Base-by-base conservation (phyloP, 1,140 invertebrate species). In the Bicyclus anynana region DNA sequence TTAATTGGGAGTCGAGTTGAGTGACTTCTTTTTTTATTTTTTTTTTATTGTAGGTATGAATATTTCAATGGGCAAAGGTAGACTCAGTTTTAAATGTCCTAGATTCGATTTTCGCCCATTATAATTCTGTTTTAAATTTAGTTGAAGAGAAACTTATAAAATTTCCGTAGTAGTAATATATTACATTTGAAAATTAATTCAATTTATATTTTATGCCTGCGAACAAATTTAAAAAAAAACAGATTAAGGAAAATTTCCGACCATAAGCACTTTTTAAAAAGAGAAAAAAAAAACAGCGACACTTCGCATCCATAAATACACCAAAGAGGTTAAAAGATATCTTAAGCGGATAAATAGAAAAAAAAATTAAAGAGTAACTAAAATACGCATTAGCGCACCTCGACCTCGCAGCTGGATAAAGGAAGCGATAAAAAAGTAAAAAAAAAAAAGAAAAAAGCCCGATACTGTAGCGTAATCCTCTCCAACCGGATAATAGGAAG, bases 341-440 rank as follows among this genome's bases (percentile, higher is more conserved):
- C 68, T 69, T 69, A 65, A 76, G 72, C 68, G 66, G 74, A 77
- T 76, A 71, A 73, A 47, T 29, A 3, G 17, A 40, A 40, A 40
- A 40, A 56, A 44, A 57, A 26, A 59, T 77, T n/a, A n/a, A 75
- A 77, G 76, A 72, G 65, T 72, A 71, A 74, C 65, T 77, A 69
- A 81, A 80, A 80, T 74, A 73, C 63, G 78, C 54, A 85, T 83
- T 85, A 83, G 49, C 60, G 80, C 82, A 81, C 81, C 81, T 82
- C 60, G 60, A 44, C n/a, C n/a, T n/a, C n/a, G 59, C 72, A 79
- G 69, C 77, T 83, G 82, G 80, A 71, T 68, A 73, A 72, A 74
- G 49, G 62, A 53, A 59, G 61, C 49, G 51, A 69, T 62, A 70
- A 74, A 70, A 69, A 64, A 55, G 38, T 57, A 63, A 67, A 59